A percentile compares a stretch with the other conserved stretches of the same genome.
phyloP scores from a whole-genome alignment of 2,888 invertebrate genomes.

The Oscheius sp. region DNA sequence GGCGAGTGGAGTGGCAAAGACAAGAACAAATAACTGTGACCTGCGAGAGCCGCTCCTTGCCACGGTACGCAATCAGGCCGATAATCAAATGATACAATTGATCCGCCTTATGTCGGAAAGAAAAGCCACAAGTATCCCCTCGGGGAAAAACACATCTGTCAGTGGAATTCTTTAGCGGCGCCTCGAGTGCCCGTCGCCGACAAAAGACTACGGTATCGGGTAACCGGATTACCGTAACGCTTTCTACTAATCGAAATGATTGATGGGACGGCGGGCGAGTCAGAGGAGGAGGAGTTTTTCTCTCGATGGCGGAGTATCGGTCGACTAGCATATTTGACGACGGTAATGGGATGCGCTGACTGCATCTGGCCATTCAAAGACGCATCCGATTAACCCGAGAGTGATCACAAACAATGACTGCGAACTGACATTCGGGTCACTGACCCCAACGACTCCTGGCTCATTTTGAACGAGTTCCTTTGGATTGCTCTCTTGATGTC shows the following conservation, averaged over 20 bases:
- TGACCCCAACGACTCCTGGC: constrained; percentile 21
- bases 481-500: no score
- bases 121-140: background rate
- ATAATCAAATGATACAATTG: background rate
- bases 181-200: constrained; percentile 25
- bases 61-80: background rate
- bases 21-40: constrained; percentile 36
- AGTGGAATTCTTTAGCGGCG: constrained; percentile 27
- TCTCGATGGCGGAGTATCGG: no score
- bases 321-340: background rate
- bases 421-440: constrained; percentile 32
- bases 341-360: constrained; percentile 31
- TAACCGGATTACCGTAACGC: constrained; percentile 35
- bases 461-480: no score
- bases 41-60: constrained; percentile 18
- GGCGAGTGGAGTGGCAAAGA: constrained; percentile 26
- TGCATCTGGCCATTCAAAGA: constrained; percentile 23
- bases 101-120: background rate
- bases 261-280: constrained; percentile 5
- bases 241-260: constrained; percentile 26
- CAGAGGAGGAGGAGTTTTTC: background rate
- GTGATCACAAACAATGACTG: constrained; percentile 39
- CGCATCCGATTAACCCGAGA: constrained; percentile 40
- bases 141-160: constrained; percentile 10
- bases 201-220: constrained; percentile 34